Conservation (phyloP, 2,888 invertebrate species). For the Drosophila subsilvestris region DNA sequence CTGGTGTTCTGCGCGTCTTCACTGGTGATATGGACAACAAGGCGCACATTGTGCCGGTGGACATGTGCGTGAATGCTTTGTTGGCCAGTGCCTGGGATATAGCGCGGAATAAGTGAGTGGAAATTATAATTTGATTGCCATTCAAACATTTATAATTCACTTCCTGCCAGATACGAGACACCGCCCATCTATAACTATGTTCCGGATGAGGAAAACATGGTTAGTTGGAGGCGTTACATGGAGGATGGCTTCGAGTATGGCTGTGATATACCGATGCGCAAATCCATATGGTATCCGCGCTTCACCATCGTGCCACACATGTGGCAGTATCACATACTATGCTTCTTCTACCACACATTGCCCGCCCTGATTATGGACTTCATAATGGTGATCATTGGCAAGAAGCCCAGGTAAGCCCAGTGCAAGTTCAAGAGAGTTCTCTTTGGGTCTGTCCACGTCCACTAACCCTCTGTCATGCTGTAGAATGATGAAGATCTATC, state of each 20-base stretch:
- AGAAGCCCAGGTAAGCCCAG: conserved; percentile 84
- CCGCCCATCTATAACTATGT: conserved; percentile 91
- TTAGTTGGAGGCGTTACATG: conserved; percentile 92
- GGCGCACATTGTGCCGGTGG: conserved; percentile 85
- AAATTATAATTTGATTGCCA: background rate
- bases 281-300: conserved; percentile 89
- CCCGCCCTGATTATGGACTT: conserved; percentile 88
- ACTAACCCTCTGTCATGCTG: background rate
- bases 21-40: conserved; percentile 82
- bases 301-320: conserved; percentile 85
- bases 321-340: conserved; percentile 85
- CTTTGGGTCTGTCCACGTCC: rapidly evolving
- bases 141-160: no score
- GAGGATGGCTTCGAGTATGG: conserved; percentile 84
- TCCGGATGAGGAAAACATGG: conserved; percentile 91
- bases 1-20: conserved; percentile 86
- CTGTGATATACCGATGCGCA: conserved; percentile 86
- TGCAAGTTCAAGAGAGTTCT: no score
- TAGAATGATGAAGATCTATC: conserved; percentile 92
- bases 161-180: conserved; percentile 69
- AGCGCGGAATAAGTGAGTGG: conserved; percentile 82
- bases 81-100: conserved; percentile 85
- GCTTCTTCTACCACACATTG: conserved; percentile 87
- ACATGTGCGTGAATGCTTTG: conserved; percentile 85
- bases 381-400: conserved; percentile 79